Conservation (phyloP, 1,140 invertebrate genomes). For the Arctopsyche grandis region DNA sequence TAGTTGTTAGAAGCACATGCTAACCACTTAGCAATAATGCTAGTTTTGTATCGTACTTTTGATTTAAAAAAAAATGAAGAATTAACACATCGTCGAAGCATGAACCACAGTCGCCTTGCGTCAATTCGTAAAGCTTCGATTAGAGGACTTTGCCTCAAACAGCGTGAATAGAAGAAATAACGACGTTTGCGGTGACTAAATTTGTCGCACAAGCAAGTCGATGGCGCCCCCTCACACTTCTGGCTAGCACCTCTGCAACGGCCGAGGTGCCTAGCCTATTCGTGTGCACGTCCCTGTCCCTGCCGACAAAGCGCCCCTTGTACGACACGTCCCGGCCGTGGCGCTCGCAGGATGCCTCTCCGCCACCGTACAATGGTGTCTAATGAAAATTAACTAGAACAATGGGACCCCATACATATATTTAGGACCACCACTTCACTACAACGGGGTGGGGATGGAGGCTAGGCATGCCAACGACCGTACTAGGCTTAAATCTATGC, state of each 20-base stretch:
- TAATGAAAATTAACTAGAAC: slow-evolving; percentile 56
- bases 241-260: not conserved
- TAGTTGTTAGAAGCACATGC: too few relatives aligned
- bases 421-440: not conserved
- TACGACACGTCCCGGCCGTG: slow-evolving; percentile 20
- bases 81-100: too few relatives aligned
- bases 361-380: slow-evolving; percentile 49
- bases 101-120: too few relatives aligned
- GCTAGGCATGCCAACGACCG: not conserved
- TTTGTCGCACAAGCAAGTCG: slow-evolving; percentile 7
- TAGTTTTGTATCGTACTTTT: too few relatives aligned
- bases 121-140: too few relatives aligned
- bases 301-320: slow-evolving; percentile 39
- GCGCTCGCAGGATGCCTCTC: not conserved
- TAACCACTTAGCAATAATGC: too few relatives aligned
- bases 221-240: not conserved
- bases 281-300: not conserved
- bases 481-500: not conserved
- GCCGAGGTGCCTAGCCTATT: too few relatives aligned
- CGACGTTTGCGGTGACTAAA: slow-evolving; percentile 16
- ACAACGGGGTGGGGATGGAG: not conserved
- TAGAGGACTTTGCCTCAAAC: not conserved
- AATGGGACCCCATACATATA: slow-evolving; percentile 40
- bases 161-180: slow-evolving; percentile 20
- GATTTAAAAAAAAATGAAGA: too few relatives aligned